Evolutionary conservation across 2,113 vertebrate genomes (phyloP), one percentile per base, ranked within the genome.

Genomic region (Thryonomys swinderianus): DNA sequence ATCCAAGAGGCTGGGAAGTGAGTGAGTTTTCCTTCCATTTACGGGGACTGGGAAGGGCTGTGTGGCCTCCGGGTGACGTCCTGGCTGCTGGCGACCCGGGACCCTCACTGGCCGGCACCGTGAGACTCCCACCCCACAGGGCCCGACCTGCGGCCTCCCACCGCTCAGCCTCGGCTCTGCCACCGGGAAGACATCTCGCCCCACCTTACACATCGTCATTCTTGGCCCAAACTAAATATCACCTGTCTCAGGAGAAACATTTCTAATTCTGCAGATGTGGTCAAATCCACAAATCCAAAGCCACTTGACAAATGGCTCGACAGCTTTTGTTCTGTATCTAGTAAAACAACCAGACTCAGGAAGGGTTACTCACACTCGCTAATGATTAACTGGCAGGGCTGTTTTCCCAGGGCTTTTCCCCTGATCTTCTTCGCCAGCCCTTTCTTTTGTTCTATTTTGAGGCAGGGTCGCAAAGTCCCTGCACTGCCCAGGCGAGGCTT

Each of bases 271-370:
- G 53, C 40, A 61, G 45, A 93, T 88, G 80, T 90, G 73, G 55
- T 79, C 53, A 81, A 51, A 51, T 51, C 48, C 45, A 57, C 6
- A 62, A 20, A 74, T 88, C 34, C 45, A 32, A 51, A 89, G 64
- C 32, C 25, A 48, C 93, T 32, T 74, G 45, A 30, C 66, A 93
- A 91, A 62, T 69, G 27, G 55, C 74, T 80, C 91, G 73, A 74
- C 74, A 85, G 48, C 27, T 25, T 95, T 94, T 96, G 88, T 40
- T 94, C 61, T 66, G 79, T 59, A 86, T 91, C 55, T 87, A 67
- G 25, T 61, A 95, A 92, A 95, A 37, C 23, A 61, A 40, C 32
- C 4, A 57, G 87, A 20, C 55, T 85, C 83, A 81, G 2, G 82
- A 90, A 62, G 30, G 57, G 57, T 82, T 90, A 80, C 88, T 90